phyloP scores from a whole-genome alignment of 2,113 vertebrate species.

The Tursiops truncatus region DNA sequence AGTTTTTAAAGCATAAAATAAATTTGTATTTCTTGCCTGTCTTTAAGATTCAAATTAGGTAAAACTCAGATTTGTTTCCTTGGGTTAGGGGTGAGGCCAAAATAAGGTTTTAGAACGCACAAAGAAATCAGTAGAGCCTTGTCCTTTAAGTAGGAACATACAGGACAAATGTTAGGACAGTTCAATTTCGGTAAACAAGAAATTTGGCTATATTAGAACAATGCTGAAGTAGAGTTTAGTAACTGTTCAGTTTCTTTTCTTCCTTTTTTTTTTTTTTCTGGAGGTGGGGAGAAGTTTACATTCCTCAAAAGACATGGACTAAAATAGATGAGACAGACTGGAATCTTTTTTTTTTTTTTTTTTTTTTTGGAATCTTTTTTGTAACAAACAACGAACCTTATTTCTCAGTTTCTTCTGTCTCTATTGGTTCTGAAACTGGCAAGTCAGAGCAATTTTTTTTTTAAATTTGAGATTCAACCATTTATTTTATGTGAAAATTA shows the following conservation, averaged over 20 bases:
- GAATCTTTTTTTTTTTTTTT: background rate
- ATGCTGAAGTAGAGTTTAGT: background rate
- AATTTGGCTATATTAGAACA: background rate
- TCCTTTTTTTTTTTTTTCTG: background rate
- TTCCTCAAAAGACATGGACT: background rate
- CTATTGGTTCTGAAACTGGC: background rate
- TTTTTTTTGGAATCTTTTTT: background rate
- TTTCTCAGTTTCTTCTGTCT: constrained; percentile 34
- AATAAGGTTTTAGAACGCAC: constrained; percentile 34
- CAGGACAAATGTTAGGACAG: background rate
- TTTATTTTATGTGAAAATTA: background rate
- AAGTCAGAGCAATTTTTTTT: background rate
- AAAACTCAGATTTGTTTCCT: constrained; percentile 21
- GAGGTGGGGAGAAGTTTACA: constrained; percentile 6
- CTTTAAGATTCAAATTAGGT: background rate
- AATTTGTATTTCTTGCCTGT: background rate
- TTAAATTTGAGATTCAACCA: background rate
- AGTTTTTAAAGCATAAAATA: background rate
- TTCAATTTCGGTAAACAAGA: constrained; percentile 52
- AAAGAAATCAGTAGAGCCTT: constrained; percentile 31
- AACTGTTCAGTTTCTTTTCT: background rate
- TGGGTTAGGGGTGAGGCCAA: constrained; percentile 16
- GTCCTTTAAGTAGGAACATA: background rate
- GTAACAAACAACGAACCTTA: background rate
- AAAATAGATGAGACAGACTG: constrained; percentile 34